Base-by-base conservation (phyloP, 2,888 invertebrate genomes). In the Troides helena region DNA sequence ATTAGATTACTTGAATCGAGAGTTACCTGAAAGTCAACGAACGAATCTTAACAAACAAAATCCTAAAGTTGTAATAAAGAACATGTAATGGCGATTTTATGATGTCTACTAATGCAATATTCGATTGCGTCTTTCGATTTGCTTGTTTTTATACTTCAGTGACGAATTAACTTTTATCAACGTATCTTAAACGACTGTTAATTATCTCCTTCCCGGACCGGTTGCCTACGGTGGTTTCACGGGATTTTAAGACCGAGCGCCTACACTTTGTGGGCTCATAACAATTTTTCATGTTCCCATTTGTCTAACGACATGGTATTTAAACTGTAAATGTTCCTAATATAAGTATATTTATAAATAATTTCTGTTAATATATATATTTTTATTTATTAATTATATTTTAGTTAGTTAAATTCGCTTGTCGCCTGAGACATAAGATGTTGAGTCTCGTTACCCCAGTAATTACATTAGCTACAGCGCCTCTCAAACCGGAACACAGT, bases 161-260 rank as follows among this genome's bases (percentile, higher is more conserved):
- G 63, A 58, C 62, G 66, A 74, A 77, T 77, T 77, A 74, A 75
- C 69, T 70, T 78, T 80, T 81, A 83, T 82, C 80, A 68, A 70
- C 73, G 70, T 71, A 81, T 81, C 76, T 81, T 78, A 80, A 80
- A 77, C 72, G 76, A 73, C 72, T 67, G 72, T 76, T 81, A 81
- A 81, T 82, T 79, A 80, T 76, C 65, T 71, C 63, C 67, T 72
- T 63, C 36, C 64, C 72, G 30, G 70, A 70, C 64, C 72, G 73
- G 75, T 70, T 75, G 76, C 74, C 72, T 62, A 63, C 68, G 69
- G 70, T 72, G 68, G 65, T 70, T 74, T 73, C 73, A 64, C 74
- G 76, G 77, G 68, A 70, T 74, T 76, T 78, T 76, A 72, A 73
- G 77, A 69, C 69, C 70, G 72, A 73, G 71, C 76, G 72, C 59